These are phyloP conservation scores for Heliconius hortense DNA, from an alignment of 2,888 invertebrate species.

Conservation along the genomic window DNA sequence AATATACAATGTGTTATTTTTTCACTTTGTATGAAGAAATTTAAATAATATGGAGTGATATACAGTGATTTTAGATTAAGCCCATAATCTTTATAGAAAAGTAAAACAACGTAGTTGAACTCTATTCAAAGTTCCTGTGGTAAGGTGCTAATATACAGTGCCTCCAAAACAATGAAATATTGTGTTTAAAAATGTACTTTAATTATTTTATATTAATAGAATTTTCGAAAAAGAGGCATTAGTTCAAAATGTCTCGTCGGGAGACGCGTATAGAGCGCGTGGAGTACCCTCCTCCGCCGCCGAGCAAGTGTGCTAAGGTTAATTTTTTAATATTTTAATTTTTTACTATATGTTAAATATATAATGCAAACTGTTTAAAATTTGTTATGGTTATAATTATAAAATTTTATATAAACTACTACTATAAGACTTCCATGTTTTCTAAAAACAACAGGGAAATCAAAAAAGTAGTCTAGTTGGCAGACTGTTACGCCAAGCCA, in stretches of 20 bases:
- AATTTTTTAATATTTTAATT: not conserved
- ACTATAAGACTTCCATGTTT: no score
- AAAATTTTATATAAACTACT: no score
- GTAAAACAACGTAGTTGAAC: no score
- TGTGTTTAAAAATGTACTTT: not conserved
- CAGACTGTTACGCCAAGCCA: no score
- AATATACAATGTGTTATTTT: not conserved
- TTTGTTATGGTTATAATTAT: no score
- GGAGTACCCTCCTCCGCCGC: constrained; percentile 64
- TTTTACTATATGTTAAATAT: not conserved
- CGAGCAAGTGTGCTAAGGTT: constrained; percentile 76
- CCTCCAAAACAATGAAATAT: not conserved
- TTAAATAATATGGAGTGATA: not conserved
- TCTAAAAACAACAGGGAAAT: no score
- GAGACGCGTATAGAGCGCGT: constrained; percentile 56
- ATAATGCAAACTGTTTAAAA: not conserved
- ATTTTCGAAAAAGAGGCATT: not conserved
- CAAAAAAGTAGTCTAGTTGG: no score
- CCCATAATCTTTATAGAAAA: no score
- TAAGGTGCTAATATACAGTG: not conserved
- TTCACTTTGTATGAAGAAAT: not conserved
- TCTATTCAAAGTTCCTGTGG: not conserved
- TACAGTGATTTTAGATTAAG: not conserved
- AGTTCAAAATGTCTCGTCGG: constrained; percentile 61
- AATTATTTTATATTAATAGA: not conserved